Evolutionary conservation across 2,888 invertebrate species (phyloP).

Genomic region (Synergus gifuensis): DNA sequence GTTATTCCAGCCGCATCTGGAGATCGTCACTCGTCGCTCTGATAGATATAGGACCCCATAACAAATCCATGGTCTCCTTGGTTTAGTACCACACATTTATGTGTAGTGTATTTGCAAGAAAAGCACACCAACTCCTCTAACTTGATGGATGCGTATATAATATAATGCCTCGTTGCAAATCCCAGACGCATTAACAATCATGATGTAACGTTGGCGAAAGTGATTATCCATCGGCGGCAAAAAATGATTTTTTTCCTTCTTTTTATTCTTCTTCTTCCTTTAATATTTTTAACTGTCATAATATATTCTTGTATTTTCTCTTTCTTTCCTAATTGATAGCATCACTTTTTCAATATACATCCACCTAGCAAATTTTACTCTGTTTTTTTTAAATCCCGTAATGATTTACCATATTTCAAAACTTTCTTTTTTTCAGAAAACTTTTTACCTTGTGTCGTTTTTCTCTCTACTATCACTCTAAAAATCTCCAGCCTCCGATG

Average conservation of each 20-base stretch:
- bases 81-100: background rate
- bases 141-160: slow-evolving; percentile 3
- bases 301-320: background rate
- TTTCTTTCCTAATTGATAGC: background rate
- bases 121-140: background rate
- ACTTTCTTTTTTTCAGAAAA: background rate
- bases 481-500: background rate
- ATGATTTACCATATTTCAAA: background rate
- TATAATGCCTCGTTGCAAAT: slow-evolving; percentile 7
- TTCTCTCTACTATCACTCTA: background rate
- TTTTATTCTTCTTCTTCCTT: slow-evolving; percentile 6
- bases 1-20: slow-evolving; percentile 23
- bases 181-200: slow-evolving; percentile 13
- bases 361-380: background rate
- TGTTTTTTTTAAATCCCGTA: background rate
- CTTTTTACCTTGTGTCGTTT: background rate
- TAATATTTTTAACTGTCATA: background rate
- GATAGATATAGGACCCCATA: slow-evolving; percentile 14
- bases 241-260: background rate
- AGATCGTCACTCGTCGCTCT: slow-evolving; percentile 6
- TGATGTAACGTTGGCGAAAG: slow-evolving; percentile 9
- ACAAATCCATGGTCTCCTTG: background rate
- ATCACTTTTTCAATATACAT: background rate
- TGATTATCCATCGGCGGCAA: background rate
- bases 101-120: background rate